Evolutionary conservation across 2,797 vertebrate species (phyloP).

Genomic region (Siniperca obscura): DNA sequence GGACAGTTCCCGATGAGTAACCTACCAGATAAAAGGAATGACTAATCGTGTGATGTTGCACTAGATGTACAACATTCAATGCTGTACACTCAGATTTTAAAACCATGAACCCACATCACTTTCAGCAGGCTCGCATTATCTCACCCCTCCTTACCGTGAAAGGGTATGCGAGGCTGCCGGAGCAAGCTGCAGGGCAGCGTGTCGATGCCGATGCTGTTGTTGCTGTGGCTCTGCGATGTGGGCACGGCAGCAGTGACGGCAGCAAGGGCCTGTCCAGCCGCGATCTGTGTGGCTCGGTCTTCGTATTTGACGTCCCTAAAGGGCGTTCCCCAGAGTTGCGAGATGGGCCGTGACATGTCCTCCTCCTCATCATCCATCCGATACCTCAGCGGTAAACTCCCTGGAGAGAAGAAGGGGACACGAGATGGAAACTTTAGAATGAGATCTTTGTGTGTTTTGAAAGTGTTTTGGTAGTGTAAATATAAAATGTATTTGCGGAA

Average conservation of each 20-base stretch:
- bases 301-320: slow-evolving; percentile 80
- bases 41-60: slow-evolving; percentile 29
- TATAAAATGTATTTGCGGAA: background rate
- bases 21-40: slow-evolving; percentile 25
- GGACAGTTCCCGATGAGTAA: background rate
- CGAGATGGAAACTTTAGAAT: slow-evolving; percentile 44
- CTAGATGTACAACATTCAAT: background rate
- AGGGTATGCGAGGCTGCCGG: slow-evolving; percentile 70
- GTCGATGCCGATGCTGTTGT: slow-evolving; percentile 70
- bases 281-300: slow-evolving; percentile 72
- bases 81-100: slow-evolving; percentile 10
- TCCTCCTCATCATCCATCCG: slow-evolving; percentile 90
- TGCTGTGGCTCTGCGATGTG: slow-evolving; percentile 66
- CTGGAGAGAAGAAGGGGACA: slow-evolving; percentile 59
- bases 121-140: background rate
- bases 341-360: slow-evolving; percentile 84
- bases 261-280: slow-evolving; percentile 63
- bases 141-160: slow-evolving; percentile 75
- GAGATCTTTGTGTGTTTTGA: background rate
- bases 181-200: slow-evolving; percentile 69
- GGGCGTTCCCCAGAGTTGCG: slow-evolving; percentile 77
- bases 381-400: slow-evolving; percentile 84
- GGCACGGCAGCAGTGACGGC: slow-evolving; percentile 59
- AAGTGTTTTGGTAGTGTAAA: background rate
- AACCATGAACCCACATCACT: slow-evolving; percentile 7